Evolutionary conservation across 1,140 invertebrate species (phyloP), one percentile per base, ranked within the genome.

Genomic region (Lucilia cuprina): DNA sequence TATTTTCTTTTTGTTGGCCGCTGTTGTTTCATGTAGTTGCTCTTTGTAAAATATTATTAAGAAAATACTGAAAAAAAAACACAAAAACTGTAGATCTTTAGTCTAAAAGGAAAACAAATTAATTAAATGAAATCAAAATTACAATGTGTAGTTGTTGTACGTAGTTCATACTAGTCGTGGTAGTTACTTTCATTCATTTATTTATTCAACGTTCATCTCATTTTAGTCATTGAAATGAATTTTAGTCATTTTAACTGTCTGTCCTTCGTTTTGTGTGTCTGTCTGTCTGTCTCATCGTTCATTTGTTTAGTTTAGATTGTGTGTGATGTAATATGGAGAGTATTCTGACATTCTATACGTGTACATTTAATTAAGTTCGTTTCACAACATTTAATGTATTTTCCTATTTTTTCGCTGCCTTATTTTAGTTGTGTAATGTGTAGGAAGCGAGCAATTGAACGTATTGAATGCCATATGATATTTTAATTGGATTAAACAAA

Each of bases 51-150:
- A 78, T 34, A 77, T 34, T 35, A 78, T 78, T 35, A 41, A 78
- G 50, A 17, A 55, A 55, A 55, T 12, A 55, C 50, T 14, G 17
- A 55, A 60, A n/a, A 60, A 60, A 17, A 60, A 60, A 60, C 5
- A 60, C 13, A n/a, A 60, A 60, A 4, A n/a, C 14, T 7, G 14
- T 17, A 60, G 55, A 60, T 60, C 14, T 41, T 60, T 14, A n/a
- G 55, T n/a, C 13, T 60, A 78, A 78, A 35, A 78, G 75, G 41
- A 41, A 78, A 78, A 78, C 75, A 78, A 78, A 78, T 78, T 78
- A 78, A 78, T 78, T 78, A 78, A 78, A 78, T 78, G 75, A 78
- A 78, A 78, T 78, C 75, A 78, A 78, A 78, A 78, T 78, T 78
- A 78, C 75, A 78, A 78, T 78, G 75, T 78, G n/a, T 19, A 41